Evolutionary conservation across 2,797 vertebrate species (phyloP), one percentile per base, ranked within the genome.

Genomic region (Parauchenoglanis punctatus): DNA sequence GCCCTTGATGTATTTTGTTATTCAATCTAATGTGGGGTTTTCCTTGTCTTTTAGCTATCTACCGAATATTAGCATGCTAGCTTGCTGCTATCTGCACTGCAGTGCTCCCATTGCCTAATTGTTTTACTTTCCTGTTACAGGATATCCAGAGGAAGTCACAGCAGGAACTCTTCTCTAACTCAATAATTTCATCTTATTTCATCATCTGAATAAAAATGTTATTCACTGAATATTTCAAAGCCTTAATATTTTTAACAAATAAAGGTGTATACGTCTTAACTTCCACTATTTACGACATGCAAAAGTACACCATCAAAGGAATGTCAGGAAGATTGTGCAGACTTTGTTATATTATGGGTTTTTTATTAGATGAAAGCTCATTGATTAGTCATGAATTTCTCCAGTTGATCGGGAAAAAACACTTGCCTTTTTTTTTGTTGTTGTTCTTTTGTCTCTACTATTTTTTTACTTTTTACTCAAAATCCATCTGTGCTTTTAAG

Each of bases 401-500:
- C 46, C 25, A 82, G 44, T 52, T 52, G 23, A 49, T 17, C 44
- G 18, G 4, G 15, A 54, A 31, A 77, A 3, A 2, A 35, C 28
- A 15, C 23, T 6, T 20, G 3, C 20, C 17, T 20, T 59, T 84
- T 40, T 40, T 20, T 7, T 4, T 46, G 35, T 82, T 40, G 40
- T 40, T 3, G 40, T 40, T 40, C 40, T 40, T 40, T 44, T 44
- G 4, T 20, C 12, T 4, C 49, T 84, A 12, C 12, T 35, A 0
- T 58, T 59, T 63, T 31, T 31, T 40, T 23, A n/a, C 13, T 52
- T 44, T 58, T 77, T 65, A 81, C 67, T 81, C 86, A 72, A 65
- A 85, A 83, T 85, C 85, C 86, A 13, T 85, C 67, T 76, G 52
- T 67, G 63, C 75, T 84, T 83, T 70, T 25, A 70, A 52, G 67